Percentiles rank a stretch among this genome's conserved stretches.
Evolutionary conservation across 2,797 vertebrate genomes (phyloP).

Genomic region (Clarias pachynema): DNA sequence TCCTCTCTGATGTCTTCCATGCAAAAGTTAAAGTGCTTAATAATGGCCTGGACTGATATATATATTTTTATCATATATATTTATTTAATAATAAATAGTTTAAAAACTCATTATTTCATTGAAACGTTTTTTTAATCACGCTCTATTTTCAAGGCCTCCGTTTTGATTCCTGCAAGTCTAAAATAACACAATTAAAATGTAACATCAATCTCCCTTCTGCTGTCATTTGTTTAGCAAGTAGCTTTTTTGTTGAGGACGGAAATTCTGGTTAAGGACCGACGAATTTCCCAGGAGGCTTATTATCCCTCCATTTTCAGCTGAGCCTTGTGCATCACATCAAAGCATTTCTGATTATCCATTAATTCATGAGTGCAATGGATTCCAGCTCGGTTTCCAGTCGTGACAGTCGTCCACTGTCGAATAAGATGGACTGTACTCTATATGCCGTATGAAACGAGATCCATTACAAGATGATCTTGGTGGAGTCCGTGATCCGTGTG

Average conservation of each 20-base stretch:
- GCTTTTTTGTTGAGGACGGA: conserved; percentile 8
- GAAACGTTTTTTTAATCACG: background rate
- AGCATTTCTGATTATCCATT: conserved; percentile 40
- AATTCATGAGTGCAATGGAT: conserved; percentile 7
- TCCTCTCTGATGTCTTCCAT: background rate
- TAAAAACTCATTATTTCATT: background rate
- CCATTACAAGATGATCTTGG: conserved; percentile 48
- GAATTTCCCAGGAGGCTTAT: conserved; percentile 19
- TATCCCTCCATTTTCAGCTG: conserved; percentile 11
- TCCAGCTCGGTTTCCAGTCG: background rate
- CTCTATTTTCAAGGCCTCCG: background rate
- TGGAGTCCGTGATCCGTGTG: conserved; percentile 27
- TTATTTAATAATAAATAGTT: background rate
- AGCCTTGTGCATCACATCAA: conserved; percentile 26
- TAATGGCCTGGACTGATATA: background rate
- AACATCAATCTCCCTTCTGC: background rate
- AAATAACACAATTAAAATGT: background rate
- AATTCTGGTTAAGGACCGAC: conserved; percentile 22
- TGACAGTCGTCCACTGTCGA: conserved; percentile 10
- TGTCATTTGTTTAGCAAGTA: background rate
- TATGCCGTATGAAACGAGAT: conserved; percentile 36
- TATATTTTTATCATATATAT: no score
- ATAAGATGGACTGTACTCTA: conserved; percentile 21
- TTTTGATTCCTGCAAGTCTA: background rate
- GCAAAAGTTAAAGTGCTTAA: background rate